phyloP scores from a whole-genome alignment of 2,113 vertebrate species.

The Chloebia gouldiae region DNA sequence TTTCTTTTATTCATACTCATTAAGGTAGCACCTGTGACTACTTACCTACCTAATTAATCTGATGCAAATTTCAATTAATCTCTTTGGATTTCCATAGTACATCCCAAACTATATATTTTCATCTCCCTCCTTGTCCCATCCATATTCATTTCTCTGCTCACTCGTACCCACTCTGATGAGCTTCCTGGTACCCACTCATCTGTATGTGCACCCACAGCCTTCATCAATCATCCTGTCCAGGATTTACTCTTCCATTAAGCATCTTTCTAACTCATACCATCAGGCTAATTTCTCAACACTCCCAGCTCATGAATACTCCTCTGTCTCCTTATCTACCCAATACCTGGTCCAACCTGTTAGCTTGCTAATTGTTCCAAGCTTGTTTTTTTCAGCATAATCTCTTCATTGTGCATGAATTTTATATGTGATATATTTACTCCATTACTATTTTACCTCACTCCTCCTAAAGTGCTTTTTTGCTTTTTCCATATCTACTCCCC shows the following conservation, averaged over 20 bases:
- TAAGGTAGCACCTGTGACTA: background rate
- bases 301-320: constrained; percentile 40
- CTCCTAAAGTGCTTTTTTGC: background rate
- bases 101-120: background rate
- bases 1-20: background rate
- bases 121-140: background rate
- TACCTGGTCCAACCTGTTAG: constrained; percentile 48
- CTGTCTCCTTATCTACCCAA: constrained; percentile 8
- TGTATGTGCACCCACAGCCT: background rate
- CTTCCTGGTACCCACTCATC: constrained; percentile 36
- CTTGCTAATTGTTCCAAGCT: background rate
- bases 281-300: constrained; percentile 34
- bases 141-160: constrained; percentile 19
- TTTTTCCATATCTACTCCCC: background rate
- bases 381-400: constrained; percentile 2
- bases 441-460: background rate
- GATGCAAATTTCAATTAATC: constrained; percentile 52
- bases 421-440: background rate
- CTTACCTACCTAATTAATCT: constrained; percentile 16
- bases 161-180: background rate
- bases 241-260: constrained; percentile 1
- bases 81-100: constrained; percentile 35
- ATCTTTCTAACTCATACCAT: background rate
- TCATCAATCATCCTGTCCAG: constrained; percentile 32
- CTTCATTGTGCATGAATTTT: background rate